Evolutionary conservation across 2,797 vertebrate species (phyloP).

Genomic region (Tympanoctomys barrerae): DNA sequence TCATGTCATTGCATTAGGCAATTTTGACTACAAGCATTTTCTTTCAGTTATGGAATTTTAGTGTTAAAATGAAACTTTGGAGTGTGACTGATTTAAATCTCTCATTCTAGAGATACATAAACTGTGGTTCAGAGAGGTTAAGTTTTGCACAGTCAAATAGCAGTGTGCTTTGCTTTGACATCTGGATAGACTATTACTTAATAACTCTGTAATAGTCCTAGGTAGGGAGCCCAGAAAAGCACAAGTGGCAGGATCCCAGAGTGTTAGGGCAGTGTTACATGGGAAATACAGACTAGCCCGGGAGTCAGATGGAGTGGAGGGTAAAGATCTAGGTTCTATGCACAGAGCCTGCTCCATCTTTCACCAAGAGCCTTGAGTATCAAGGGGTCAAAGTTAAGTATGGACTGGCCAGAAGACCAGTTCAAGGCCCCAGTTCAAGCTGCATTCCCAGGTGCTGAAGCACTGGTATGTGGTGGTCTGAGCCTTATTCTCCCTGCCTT

Average conservation of each 20-base stretch:
- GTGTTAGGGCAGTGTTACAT: background rate
- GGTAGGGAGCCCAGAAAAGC: background rate
- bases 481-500: background rate
- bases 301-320: background rate
- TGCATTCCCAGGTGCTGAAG: background rate
- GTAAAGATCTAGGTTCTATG: background rate
- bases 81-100: background rate
- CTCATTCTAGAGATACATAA: background rate
- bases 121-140: slow-evolving; percentile 14
- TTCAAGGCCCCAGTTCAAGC: slow-evolving; percentile 12
- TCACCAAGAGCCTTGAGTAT: background rate
- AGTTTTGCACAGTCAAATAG: background rate
- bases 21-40: background rate
- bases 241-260: background rate
- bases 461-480: background rate
- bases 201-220: background rate
- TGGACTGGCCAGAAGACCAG: background rate
- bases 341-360: background rate
- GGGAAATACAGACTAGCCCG: background rate
- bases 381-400: background rate
- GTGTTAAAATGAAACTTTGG: background rate
- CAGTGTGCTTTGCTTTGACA: background rate
- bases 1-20: background rate
- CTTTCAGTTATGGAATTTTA: background rate
- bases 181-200: background rate